Evolutionary conservation across 2,797 vertebrate species (phyloP).

Genomic region (Trachops cirrhosus): DNA sequence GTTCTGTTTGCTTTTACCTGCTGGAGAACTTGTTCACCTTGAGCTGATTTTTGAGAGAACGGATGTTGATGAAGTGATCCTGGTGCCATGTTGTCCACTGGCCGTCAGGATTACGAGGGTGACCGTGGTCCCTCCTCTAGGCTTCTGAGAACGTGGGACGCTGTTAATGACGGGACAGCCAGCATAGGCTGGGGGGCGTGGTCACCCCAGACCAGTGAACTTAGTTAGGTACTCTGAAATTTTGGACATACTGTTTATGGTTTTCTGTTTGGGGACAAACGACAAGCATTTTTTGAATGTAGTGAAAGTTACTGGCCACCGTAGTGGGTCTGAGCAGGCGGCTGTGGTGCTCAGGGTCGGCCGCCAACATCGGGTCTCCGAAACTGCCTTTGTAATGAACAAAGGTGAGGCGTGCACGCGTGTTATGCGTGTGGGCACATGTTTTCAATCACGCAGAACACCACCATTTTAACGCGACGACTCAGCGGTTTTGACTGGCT

Average conservation of each 20-base stretch:
- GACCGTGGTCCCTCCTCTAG: background rate
- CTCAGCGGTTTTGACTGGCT: background rate
- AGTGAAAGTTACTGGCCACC: fast-evolving
- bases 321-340: fast-evolving
- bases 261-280: background rate
- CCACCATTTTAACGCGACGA: fast-evolving
- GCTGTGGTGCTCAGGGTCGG: fast-evolving
- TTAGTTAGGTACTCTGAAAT: background rate
- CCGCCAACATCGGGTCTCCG: too few relatives aligned
- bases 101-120: fast-evolving
- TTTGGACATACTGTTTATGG: background rate
- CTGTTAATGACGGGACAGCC: background rate
- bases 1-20: background rate
- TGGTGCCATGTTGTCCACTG: fast-evolving
- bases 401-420: background rate
- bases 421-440: background rate
- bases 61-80: background rate
- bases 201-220: background rate
- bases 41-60: background rate
- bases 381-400: background rate
- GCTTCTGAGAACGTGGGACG: fast-evolving
- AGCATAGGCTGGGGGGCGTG: background rate
- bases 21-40: too few relatives aligned
- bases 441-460: too few relatives aligned
- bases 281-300: background rate